Base-by-base conservation (phyloP, 2,113 vertebrate species). In the Nannobrachium achirus region DNA sequence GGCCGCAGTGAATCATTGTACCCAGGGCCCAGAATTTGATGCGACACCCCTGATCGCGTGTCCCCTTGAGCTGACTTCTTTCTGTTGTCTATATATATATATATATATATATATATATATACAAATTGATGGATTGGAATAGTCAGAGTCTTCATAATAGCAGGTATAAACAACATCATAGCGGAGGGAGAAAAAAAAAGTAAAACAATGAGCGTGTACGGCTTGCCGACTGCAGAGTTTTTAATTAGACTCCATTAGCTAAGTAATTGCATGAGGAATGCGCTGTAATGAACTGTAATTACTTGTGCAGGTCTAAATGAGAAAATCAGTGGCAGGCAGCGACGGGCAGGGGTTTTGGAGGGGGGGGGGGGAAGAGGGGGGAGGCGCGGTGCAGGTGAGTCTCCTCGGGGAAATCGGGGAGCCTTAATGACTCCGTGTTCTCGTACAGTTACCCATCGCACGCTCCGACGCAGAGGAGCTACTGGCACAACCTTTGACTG, bases 281-380 rank as follows among this genome's bases (percentile, higher is more conserved):
- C 69, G 87, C 50, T 33, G 70, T 90, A 86, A 91, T 88, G 88
- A 89, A 84, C 79, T 87, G 52, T 88, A 82, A 89, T 89, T 89
- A 89, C 85, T 82, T 78, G 80, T 75, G 71, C 69, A 86, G 82
- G 75, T 83, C 76, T 81, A 82, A 86, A 87, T 90, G 82, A 83
- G 83, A 79, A 88, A 87, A 88, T 81, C 85, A 81, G 82, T 79
- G 67, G 69, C 53, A 59, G 74, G 80, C 68, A 76, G 67, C 9
- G 57, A 46, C 51, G 73, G 69, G 76, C 68, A 73, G 59, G 75
- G 66, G 6, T 1, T n/a, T n/a, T n/a, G 20, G 20, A 4, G 20
- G 20, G 4, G 20, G 20, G 20, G 20, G 4, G 4, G 20, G 20
- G 20, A 4, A 25, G 66, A 63, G 82, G 58, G 76, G 85, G 82